Base-by-base conservation (phyloP, 2,113 vertebrate species). In the Megaceryle maxima region DNA sequence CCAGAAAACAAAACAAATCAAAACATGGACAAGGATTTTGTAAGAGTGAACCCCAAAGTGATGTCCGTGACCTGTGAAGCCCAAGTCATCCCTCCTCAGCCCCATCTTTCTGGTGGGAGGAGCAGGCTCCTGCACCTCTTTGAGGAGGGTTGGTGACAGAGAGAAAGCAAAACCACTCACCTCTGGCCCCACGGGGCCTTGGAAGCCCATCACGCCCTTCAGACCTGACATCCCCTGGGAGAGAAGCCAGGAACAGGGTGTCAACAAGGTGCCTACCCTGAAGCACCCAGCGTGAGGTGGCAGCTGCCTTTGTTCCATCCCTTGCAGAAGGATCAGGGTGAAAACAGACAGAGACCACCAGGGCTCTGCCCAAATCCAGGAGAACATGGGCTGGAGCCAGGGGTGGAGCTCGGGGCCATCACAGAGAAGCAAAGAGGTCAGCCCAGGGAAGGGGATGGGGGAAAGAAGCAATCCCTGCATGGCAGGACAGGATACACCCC, bases 221-320 rank as follows among this genome's bases (percentile, higher is more conserved):
- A 92, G 88, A 31, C 99, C 99, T 0, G 24, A 94, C 90, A 97
- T 86, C 6, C 99, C 99, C 99, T 99, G 89, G 13, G 81, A 92
- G 62, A 96, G 20, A 97, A 92, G 64, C 18, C 62, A 0, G 80
- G 64, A 95, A 6, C 0, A 1, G 51, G 26, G 33, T 3, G 8
- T 67, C 48, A 82, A 53, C 1, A 1, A n/a, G 26, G 18, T 46
- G 35, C 43, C 31, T 31, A 25, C 35, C 74, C 46, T 1, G 1
- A 63, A 41, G 48, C 14, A 44, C 33, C 8, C 37, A n/a, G 33
- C 74, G 55, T 0, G 4, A 41, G 74, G 60, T n/a, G n/a, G 39
- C 31, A 5, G 39, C 51, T 60, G 41, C 85, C 70, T 19, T 35
- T 44, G 55, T 60, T 33, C n/a, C 74, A 35, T 28, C 57, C 46